A percentile compares a stretch with the other conserved stretches of the same genome.
Conservation (phyloP, 2,113 vertebrate species). For the Upupa epops region DNA sequence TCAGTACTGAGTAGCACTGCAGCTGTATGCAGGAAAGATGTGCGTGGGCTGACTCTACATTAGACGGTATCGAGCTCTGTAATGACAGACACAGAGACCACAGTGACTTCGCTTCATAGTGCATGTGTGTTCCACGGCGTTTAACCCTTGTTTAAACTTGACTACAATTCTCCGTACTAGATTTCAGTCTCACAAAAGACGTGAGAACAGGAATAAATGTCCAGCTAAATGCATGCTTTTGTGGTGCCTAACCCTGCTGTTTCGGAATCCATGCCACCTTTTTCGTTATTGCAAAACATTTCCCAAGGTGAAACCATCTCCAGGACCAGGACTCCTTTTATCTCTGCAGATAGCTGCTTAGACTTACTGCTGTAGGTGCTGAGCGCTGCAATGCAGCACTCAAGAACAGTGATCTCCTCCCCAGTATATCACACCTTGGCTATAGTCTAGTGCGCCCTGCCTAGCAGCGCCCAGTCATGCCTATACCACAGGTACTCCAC, state of each 20-base stretch:
- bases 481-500: neutral
- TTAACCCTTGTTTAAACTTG: neutral
- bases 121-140: no score
- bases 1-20: neutral
- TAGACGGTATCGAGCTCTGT: neutral
- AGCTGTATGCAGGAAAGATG: neutral
- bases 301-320: neutral
- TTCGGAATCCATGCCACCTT: neutral
- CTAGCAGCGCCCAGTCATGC: neutral
- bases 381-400: neutral
- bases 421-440: neutral
- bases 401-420: neutral
- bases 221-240: neutral
- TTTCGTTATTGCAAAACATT: neutral
- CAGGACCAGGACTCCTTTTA: neutral
- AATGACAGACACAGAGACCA: neutral
- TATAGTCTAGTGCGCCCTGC: neutral
- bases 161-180: neutral
- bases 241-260: neutral
- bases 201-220: neutral
- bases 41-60: neutral
- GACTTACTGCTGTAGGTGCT: neutral
- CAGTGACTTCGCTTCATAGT: neutral
- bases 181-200: neutral
- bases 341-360: neutral